phyloP scores from a whole-genome alignment of 2,888 invertebrate genomes.

The Malthinus seriepunctatus region DNA sequence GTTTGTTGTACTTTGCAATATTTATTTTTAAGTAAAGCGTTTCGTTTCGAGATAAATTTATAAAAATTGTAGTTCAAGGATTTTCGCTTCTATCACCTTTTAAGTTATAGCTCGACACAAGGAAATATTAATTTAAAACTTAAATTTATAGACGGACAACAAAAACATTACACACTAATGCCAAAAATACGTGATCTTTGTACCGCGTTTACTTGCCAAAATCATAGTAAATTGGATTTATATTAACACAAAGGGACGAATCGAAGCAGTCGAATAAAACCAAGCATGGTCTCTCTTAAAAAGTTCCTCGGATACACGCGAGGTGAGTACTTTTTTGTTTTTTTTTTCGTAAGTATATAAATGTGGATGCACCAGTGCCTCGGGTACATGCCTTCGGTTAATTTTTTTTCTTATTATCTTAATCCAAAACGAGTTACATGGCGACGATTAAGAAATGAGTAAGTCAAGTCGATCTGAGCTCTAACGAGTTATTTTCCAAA shows the following conservation, averaged over 20 bases:
- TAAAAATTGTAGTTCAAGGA: not conserved
- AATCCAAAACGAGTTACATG: conserved; percentile 37
- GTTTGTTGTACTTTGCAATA: too few species aligned
- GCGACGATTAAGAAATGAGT: conserved; percentile 21
- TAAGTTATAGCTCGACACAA: not conserved
- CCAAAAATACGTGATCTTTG: conserved; percentile 20
- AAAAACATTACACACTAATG: not conserved
- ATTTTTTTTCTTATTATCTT: conserved; percentile 34
- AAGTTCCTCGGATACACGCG: too few species aligned
- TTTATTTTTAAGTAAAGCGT: too few species aligned
- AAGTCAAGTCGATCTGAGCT: conserved; percentile 17
- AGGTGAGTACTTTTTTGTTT: too few species aligned
- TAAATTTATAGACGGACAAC: not conserved
- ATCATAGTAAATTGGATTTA: conserved; percentile 4
- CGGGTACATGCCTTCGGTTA: conserved; percentile 33
- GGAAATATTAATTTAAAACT: conserved; percentile 2
- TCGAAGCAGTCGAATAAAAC: not conserved
- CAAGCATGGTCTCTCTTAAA: not conserved
- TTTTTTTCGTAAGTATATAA: too few species aligned
- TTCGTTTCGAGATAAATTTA: too few species aligned
- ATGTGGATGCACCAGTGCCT: conserved; percentile 26
- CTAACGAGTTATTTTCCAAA: conserved; percentile 29
- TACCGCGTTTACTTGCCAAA: conserved; percentile 12
- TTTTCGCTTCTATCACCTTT: not conserved
- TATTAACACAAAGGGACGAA: conserved; percentile 5